Evolutionary conservation across 2,113 vertebrate genomes (phyloP), one percentile per base, ranked within the genome.

Genomic region (Spilogale gracilis): DNA sequence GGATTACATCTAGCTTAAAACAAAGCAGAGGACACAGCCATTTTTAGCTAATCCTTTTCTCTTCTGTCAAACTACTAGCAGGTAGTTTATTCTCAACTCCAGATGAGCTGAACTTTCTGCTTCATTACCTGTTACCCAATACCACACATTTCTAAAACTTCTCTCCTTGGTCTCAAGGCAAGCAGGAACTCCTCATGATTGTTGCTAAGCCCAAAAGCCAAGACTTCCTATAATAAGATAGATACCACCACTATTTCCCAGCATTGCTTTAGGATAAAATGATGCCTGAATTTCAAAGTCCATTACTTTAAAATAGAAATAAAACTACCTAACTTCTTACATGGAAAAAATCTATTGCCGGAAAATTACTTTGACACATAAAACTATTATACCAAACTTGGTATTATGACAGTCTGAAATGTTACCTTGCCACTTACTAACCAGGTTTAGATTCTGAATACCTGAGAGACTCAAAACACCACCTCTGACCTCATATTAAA

Each of bases 281-380:
- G 74, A 90, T 92, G 74, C 67, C 79, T 97, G 89, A 92, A 96
- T 98, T 97, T 97, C 92, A 97, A 96, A 97, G 71, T 89, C 92
- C 76, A 97, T 95, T 97, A 97, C 9, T 4, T 96, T 97, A 95
- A 58, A 97, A 97, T 56, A 87, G 93, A 95, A 97, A 92, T 94
- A 97, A 97, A 93, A 96, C 92, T 91, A 78, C 63, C 38, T 79
- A 96, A 73, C 87, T 95, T 97, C 95, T 91, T 96, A 95, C 61
- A 83, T n/a, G 54, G 73, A 81, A 78, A 95, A 94, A 74, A 14
- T 27, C n/a, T 95, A 94, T 65, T 78, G 79, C 61, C 92, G 63
- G 63, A 92, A 96, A 96, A 97, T 97, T 80, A 95, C 93, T 97
- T 87, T 97, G 96, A 97, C 91, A 96, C 14, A 48, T 87, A 86